Evolutionary conservation across 2,888 invertebrate species (phyloP).

Genomic region (Lissonota sp.): DNA sequence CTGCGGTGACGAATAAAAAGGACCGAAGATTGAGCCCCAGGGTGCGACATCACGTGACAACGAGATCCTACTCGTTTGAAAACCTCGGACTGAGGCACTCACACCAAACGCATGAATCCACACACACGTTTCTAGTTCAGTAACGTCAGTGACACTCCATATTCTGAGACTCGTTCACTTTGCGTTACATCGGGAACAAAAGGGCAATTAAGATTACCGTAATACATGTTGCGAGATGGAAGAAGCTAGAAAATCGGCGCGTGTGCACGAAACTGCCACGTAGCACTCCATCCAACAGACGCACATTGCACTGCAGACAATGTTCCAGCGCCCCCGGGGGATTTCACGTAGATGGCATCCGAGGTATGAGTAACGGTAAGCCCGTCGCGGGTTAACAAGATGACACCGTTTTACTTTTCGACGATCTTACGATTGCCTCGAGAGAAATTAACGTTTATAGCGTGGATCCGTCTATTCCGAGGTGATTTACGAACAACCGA

Average conservation of each 20-base stretch:
- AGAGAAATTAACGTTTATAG: background rate
- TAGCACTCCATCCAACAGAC: background rate
- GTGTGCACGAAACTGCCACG: constrained; percentile 14
- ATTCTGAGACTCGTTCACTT: constrained; percentile 21
- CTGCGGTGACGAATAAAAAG: background rate
- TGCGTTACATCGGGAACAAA: constrained; percentile 63
- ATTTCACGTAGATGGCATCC: background rate
- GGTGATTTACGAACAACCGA: background rate
- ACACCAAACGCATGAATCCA: constrained; percentile 4
- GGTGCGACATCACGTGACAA: constrained; percentile 49
- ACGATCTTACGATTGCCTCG: background rate
- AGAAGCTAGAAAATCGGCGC: constrained; percentile 64
- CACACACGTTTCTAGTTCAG: background rate
- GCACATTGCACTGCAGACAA: background rate
- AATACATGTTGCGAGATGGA: constrained; percentile 61
- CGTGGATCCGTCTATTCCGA: background rate
- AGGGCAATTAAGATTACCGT: constrained; percentile 72
- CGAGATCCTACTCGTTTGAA: constrained; percentile 22
- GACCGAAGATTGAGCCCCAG: background rate
- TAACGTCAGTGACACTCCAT: constrained; percentile 39
- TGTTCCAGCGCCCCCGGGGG: constrained; percentile 12
- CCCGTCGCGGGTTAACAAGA: background rate
- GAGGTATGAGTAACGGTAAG: constrained; percentile 10
- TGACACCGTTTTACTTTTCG: constrained; percentile 10
- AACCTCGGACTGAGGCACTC: constrained; percentile 28